Conservation (phyloP, 2,113 vertebrate genomes). For the Alethe diademata region DNA sequence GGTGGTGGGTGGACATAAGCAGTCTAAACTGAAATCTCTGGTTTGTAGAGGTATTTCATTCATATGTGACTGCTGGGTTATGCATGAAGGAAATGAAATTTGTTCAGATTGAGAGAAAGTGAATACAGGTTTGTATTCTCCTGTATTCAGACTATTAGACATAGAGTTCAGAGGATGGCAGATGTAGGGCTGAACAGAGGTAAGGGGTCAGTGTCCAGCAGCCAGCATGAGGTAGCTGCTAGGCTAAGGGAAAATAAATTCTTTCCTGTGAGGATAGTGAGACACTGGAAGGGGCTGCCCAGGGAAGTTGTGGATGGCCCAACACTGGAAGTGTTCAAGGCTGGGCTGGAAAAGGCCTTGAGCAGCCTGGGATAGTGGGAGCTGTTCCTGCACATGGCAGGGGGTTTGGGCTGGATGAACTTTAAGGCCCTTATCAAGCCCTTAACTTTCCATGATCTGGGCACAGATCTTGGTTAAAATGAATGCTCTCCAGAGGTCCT, state of each 20-base stretch:
- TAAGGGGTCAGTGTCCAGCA: neutral
- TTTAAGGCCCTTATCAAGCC: neutral
- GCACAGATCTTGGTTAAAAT: neutral
- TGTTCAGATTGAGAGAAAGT: neutral
- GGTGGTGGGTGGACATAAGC: neutral
- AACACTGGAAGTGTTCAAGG: neutral
- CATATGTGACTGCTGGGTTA: neutral
- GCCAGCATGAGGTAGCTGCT: neutral
- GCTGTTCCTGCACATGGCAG: neutral
- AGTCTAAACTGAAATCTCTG: neutral
- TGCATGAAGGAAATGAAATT: neutral
- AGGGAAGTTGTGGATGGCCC: neutral
- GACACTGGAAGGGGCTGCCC: neutral
- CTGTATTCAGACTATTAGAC: neutral
- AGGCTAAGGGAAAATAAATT: neutral
- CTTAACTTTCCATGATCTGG: neutral
- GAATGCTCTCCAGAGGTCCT: neutral
- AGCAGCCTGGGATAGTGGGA: neutral
- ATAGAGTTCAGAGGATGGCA: neutral
- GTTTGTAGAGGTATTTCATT: conserved; percentile 1
- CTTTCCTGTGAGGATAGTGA: neutral
- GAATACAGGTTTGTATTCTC: neutral
- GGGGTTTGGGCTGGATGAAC: fast-evolving
- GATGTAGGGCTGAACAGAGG: neutral
- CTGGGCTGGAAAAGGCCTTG: neutral